phyloP scores from a whole-genome alignment of 2,888 invertebrate genomes.

The Gryllus longicercus region DNA sequence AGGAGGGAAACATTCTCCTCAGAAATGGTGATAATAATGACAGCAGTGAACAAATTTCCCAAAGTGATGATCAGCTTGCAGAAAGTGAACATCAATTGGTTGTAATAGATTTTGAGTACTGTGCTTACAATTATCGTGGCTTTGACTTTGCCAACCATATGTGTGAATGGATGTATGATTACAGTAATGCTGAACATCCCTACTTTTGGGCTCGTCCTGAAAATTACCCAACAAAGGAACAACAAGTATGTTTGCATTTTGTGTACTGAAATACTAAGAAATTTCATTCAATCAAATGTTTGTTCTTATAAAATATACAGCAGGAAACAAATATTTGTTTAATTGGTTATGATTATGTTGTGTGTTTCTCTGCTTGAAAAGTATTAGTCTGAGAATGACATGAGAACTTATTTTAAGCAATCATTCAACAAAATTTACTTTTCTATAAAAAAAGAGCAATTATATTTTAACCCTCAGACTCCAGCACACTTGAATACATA shows the following conservation, averaged over 20 bases:
- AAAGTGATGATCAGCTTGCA: not conserved
- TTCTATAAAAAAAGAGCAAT: no score
- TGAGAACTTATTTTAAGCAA: no score
- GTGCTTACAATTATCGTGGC: conserved; percentile 54
- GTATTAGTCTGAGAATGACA: no score
- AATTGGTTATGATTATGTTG: no score
- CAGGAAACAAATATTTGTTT: no score
- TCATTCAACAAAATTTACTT: no score
- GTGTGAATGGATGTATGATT: conserved; percentile 52
- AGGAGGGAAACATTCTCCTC: conserved; percentile 50
- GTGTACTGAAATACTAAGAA: not conserved
- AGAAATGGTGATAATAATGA: conserved; percentile 39
- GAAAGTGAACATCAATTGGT: conserved; percentile 39
- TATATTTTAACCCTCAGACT: no score
- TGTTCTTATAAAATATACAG: not conserved
- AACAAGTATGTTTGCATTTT: conserved; percentile 47
- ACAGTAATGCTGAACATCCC: conserved; percentile 48
- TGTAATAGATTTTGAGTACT: conserved; percentile 54
- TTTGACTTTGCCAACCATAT: conserved; percentile 57
- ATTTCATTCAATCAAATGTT: no score
- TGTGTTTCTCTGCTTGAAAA: no score
- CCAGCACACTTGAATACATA: no score
- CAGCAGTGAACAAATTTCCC: conserved; percentile 3
- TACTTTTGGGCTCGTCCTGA: conserved; percentile 46
- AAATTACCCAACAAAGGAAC: conserved; percentile 49